Evolutionary conservation across 2,113 vertebrate genomes (phyloP).

Genomic region (Pipra filicauda): DNA sequence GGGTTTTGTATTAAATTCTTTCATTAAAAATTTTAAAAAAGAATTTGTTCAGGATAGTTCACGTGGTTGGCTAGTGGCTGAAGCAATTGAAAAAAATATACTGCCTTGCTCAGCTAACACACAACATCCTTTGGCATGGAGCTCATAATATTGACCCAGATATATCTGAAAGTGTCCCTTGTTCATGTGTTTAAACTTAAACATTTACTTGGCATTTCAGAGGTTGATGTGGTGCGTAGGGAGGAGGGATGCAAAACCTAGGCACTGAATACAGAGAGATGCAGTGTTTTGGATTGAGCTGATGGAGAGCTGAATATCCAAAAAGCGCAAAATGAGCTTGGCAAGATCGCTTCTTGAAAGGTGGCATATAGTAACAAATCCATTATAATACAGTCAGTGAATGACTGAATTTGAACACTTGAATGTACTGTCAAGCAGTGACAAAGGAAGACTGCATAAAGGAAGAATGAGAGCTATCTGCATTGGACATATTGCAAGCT

Average conservation of each 20-base stretch:
- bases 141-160: not conserved
- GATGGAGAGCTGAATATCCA: not conserved
- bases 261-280: not conserved
- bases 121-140: not conserved
- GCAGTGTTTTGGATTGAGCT: not conserved
- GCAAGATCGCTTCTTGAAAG: not conserved
- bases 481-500: not conserved
- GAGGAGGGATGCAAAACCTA: not conserved
- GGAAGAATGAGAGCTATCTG: not conserved
- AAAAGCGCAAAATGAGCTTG: not conserved
- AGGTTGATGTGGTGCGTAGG: not conserved
- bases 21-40: not conserved
- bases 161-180: not conserved
- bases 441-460: not conserved
- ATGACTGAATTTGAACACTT: not conserved
- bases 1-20: not conserved
- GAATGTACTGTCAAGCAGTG: not conserved
- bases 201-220: not conserved
- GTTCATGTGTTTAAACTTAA: not conserved
- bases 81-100: not conserved
- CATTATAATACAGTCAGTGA: not conserved
- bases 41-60: not conserved
- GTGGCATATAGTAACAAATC: not conserved
- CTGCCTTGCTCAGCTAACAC: not conserved
- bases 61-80: not conserved